Percentiles rank a stretch among this genome's conserved stretches.
phyloP scores from a whole-genome alignment of 2,797 vertebrate genomes.

The Gallirallus australis region DNA sequence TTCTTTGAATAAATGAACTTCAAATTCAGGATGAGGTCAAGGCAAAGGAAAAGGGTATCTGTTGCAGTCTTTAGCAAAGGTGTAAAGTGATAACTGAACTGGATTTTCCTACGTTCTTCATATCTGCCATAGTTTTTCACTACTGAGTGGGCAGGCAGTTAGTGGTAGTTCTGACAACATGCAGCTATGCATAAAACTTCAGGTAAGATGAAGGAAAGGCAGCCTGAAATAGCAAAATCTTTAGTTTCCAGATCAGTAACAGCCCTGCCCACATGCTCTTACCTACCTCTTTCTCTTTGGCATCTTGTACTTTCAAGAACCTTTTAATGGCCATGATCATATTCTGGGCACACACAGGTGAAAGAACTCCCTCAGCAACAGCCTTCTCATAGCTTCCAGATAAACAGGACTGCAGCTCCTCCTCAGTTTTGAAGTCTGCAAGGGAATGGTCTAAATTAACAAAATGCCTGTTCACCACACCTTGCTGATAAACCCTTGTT shows the following conservation, averaged over 20 bases:
- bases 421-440: conserved; percentile 88
- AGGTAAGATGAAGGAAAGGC: background rate
- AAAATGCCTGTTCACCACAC: background rate
- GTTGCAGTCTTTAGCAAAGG: background rate
- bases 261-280: background rate
- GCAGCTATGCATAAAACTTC: background rate
- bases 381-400: conserved; percentile 83
- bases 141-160: background rate
- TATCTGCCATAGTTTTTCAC: background rate
- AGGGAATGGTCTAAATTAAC: background rate
- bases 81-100: background rate
- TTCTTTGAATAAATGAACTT: background rate
- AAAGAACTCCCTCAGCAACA: conserved; percentile 72
- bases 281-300: conserved; percentile 82
- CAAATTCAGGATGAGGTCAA: background rate
- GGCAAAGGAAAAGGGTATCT: fast-evolving
- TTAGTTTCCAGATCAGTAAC: background rate
- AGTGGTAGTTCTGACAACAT: background rate
- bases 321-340: conserved; percentile 82
- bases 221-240: background rate
- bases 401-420: conserved; percentile 86
- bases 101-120: background rate
- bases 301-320: conserved; percentile 75
- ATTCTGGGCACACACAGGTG: conserved; percentile 77
- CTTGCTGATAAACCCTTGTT: background rate